These are phyloP conservation scores for Phanerotoma sp. DNA, from an alignment of 2,888 invertebrate species.

Conservation along the genomic window DNA sequence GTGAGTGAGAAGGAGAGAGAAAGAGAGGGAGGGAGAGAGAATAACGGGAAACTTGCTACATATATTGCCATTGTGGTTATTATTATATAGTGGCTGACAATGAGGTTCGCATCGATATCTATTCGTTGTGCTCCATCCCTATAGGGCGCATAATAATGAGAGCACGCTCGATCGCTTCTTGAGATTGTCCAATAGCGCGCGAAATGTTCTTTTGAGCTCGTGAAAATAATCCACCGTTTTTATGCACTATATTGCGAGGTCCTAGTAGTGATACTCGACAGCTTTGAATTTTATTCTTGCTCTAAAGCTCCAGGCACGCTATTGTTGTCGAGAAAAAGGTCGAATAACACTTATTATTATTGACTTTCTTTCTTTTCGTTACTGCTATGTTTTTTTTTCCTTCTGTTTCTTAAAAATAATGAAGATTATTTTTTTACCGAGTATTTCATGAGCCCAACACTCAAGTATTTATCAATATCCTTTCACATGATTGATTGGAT, in stretches of 20 bases:
- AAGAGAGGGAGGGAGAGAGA: not conserved
- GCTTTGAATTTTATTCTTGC: too few relatives aligned
- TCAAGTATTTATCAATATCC: not conserved
- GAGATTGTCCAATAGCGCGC: constrained; percentile 11
- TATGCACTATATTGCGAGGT: not conserved
- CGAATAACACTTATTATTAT: too few relatives aligned
- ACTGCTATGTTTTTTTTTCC: too few relatives aligned
- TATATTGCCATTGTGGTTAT: not conserved
- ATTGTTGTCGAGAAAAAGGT: too few relatives aligned
- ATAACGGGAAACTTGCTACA: constrained; percentile 7
- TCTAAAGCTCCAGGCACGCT: too few relatives aligned
- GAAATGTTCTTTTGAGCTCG: constrained; percentile 1
- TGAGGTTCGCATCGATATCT: constrained; percentile 5
- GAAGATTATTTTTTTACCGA: too few relatives aligned
- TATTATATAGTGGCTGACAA: constrained; percentile 8
- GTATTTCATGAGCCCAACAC: not conserved
- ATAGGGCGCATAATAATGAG: constrained; percentile 7
- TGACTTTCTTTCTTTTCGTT: too few relatives aligned
- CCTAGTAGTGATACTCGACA: not conserved
- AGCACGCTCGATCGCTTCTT: not conserved
- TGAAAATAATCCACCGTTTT: not conserved
- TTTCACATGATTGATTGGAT: constrained; percentile 3
- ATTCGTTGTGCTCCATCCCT: not conserved
- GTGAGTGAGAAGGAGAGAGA: not conserved
- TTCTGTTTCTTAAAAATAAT: not conserved